phyloP scores from a whole-genome alignment of 2,113 vertebrate genomes.

The Gymnarchus niloticus region DNA sequence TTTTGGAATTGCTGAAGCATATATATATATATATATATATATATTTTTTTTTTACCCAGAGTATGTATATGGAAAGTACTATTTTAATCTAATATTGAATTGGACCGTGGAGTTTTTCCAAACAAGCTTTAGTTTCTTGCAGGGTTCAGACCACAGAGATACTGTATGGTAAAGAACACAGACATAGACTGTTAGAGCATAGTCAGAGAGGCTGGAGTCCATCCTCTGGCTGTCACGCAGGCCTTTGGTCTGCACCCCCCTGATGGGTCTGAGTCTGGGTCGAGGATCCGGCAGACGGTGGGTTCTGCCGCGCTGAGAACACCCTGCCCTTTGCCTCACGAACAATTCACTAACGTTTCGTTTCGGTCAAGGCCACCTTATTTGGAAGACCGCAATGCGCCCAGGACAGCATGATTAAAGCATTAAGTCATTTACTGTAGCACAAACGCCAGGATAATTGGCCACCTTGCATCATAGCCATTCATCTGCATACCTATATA shows the following conservation, averaged over 20 bases:
- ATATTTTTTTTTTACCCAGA: not conserved
- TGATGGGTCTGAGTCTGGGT: not conserved
- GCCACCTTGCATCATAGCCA: constrained; percentile 79
- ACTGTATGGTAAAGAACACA: not conserved
- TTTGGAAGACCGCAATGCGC: constrained; percentile 25
- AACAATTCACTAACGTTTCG: not conserved
- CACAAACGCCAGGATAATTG: constrained; percentile 80
- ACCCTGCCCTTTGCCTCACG: not conserved
- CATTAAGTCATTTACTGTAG: constrained; percentile 84
- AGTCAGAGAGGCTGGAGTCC: not conserved
- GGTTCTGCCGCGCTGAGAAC: not conserved
- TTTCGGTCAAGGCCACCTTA: constrained; percentile 22
- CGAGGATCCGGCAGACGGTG: not conserved
- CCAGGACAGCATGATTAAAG: constrained; percentile 75
- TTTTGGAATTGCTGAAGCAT: not conserved
- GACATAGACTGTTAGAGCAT: not conserved
- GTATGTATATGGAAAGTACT: not conserved
- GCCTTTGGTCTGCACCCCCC: not conserved
- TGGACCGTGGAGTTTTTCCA: not conserved
- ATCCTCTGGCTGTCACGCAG: not conserved
- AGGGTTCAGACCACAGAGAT: not conserved
- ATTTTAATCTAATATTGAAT: not conserved
- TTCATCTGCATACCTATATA: constrained; percentile 77
- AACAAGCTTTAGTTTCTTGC: not conserved
- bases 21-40: too few relatives aligned